Evolutionary conservation across 1,140 invertebrate genomes (phyloP), one percentile per base, ranked within the genome.

Genomic region (Bilobella aurantiaca): DNA sequence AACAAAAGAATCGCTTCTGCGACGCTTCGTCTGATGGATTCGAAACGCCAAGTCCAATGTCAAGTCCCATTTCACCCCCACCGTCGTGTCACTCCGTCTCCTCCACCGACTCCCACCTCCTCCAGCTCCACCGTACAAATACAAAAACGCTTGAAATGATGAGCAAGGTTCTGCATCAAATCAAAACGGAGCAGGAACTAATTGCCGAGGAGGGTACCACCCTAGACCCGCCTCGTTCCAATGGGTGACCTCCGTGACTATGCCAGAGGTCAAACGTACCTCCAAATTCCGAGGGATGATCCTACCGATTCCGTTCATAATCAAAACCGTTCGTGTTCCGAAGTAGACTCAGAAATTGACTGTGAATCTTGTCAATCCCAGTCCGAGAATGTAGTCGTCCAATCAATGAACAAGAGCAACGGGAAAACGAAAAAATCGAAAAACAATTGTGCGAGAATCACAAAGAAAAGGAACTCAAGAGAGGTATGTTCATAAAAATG

Each of bases 21-120:
- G n/a, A 62, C 49, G 5, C 21, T 32, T 65, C 65, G 63, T 72
- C 70, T 0, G 70, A 72, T 59, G 70, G 70, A 32, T 71, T 71
- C 31, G 57, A 71, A 12, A 69, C 64, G 8, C 70, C 67, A n/a
- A 67, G 64, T 53, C 67, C 67, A 28, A 67, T 72, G 62, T 69
- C 70, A n/a, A 69, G 65, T 62, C 68, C 68, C 28, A 65, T 69
- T 42, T 69, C 67, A 27, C 70, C 70, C 8, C 49, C 49, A 23
- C 49, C 49, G 3, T 53, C 49, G 12, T 53, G 49, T 53, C 49
- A 53, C 49, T 53, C 49, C 5, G 25, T 23, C 49, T 53, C 49
- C 8, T 53, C 49, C 5, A 14, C 49, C 5, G 49, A 53, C 21
- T 53, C 49, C 14, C 49, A 42, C 34, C 34, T 53, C 8, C 12